Evolutionary conservation across 2,113 vertebrate genomes (phyloP).

Genomic region (Lamprotornis superbus): DNA sequence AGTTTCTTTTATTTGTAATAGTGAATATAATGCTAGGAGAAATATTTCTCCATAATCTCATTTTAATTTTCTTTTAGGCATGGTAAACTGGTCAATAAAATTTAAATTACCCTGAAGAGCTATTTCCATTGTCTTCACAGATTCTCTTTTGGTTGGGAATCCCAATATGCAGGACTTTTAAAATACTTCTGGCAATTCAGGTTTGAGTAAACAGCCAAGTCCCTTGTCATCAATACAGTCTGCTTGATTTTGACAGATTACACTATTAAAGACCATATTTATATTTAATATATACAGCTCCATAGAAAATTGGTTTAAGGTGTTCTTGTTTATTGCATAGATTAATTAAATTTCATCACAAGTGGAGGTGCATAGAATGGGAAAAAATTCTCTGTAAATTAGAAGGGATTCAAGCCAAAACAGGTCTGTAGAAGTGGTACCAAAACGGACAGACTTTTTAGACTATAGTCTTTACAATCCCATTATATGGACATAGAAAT

Average conservation of each 20-base stretch:
- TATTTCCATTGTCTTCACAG: neutral
- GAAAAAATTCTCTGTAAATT: neutral
- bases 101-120: neutral
- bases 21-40: neutral
- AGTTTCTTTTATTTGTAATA: neutral
- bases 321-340: neutral
- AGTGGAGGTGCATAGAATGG: neutral
- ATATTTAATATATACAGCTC: neutral
- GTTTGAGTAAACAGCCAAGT: neutral
- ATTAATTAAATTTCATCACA: neutral
- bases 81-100: neutral
- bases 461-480: neutral
- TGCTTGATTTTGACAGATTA: neutral
- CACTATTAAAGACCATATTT: neutral
- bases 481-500: neutral
- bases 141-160: neutral
- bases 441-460: neutral
- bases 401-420: neutral
- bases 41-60: neutral
- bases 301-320: neutral
- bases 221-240: neutral
- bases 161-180: neutral
- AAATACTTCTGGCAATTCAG: neutral
- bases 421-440: neutral
- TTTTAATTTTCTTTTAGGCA: constrained; percentile 21